phyloP scores from a whole-genome alignment of 2,113 vertebrate species.

The Apaloderma vittatum region DNA sequence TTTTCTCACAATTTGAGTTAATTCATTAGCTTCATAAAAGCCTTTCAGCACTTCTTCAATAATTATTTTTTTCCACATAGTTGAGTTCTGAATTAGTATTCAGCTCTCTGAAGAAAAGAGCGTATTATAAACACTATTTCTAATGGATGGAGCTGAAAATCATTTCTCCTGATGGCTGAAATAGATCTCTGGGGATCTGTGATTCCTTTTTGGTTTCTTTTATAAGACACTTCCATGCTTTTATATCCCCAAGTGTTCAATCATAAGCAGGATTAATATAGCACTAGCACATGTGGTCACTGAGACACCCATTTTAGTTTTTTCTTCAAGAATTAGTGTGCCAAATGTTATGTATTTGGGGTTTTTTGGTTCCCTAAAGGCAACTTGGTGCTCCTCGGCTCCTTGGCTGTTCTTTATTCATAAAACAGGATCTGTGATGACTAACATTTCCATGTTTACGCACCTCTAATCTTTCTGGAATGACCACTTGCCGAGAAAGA shows the following conservation, averaged over 20 bases:
- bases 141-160: not conserved
- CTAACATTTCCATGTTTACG: not conserved
- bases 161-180: not conserved
- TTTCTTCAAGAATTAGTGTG: not conserved
- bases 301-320: not conserved
- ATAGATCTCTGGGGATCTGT: not conserved
- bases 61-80: constrained; percentile 38
- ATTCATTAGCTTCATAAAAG: constrained; percentile 50
- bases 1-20: constrained; percentile 42
- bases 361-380: not conserved
- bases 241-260: not conserved
- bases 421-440: not conserved
- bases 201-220: not conserved
- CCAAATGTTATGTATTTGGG: accelerated
- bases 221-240: not conserved
- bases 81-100: constrained; percentile 41
- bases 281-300: not conserved
- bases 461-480: not conserved
- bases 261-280: not conserved
- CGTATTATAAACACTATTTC: not conserved
- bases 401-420: not conserved
- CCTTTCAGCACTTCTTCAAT: constrained; percentile 9
- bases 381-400: not conserved
- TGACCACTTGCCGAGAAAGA: not conserved
- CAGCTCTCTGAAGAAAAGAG: not conserved